These are phyloP conservation scores for Coptodon rendalli DNA, from an alignment of 2,113 vertebrate species.

Conservation along the genomic window DNA sequence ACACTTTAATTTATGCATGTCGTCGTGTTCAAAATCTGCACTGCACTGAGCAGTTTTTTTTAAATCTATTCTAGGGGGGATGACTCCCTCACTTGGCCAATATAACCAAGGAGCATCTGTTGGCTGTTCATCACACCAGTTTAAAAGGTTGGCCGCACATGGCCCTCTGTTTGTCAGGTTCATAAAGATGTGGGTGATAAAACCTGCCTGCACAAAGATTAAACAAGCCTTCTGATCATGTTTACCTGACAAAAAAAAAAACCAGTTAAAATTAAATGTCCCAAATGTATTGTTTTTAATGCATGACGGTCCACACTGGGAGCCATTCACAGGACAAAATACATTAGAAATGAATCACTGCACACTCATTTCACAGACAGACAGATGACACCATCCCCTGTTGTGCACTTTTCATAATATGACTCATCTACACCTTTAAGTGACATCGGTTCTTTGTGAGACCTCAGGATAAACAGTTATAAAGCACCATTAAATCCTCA, in stretches of 20 bases:
- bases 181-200: not conserved
- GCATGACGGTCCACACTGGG: not conserved
- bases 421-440: not conserved
- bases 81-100: not conserved
- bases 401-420: not conserved
- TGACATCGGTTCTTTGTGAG: not conserved
- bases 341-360: not conserved
- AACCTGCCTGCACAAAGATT: not conserved
- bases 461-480: not conserved
- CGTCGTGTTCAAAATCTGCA: fast-evolving
- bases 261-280: not conserved
- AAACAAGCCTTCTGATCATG: not conserved
- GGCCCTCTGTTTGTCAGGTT: not conserved
- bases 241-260: not conserved
- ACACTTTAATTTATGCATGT: not conserved
- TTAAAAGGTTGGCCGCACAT: not conserved
- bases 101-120: not conserved
- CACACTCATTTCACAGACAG: not conserved
- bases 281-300: not conserved
- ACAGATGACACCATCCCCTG: not conserved
- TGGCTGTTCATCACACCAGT: not conserved
- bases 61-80: not conserved
- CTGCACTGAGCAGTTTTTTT: not conserved
- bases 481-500: not conserved
- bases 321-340: not conserved